Conservation (phyloP, 1,140 invertebrate species). For the Neodiprion lecontei region DNA sequence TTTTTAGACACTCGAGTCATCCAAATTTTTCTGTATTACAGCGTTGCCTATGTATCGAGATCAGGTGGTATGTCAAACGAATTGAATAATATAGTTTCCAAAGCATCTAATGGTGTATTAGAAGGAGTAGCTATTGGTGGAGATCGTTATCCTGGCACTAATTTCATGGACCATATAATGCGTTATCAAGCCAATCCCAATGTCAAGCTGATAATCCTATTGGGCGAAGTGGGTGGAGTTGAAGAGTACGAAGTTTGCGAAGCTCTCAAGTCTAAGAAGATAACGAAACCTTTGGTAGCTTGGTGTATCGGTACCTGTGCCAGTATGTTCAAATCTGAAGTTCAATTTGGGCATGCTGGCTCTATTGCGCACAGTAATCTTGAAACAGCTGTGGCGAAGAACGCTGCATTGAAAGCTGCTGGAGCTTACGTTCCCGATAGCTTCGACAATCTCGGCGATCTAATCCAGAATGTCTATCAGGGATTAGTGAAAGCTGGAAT, state of each 20-base stretch:
- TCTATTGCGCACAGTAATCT: slow-evolving; percentile 94
- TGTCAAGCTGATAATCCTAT: slow-evolving; percentile 93
- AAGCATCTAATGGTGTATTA: slow-evolving; percentile 95
- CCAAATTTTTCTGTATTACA: slow-evolving; percentile 50
- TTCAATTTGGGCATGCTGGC: slow-evolving; percentile 99
- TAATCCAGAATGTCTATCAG: slow-evolving; percentile 80
- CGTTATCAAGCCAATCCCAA: slow-evolving; percentile 80
- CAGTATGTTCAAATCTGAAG: slow-evolving; percentile 94
- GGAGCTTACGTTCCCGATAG: slow-evolving; percentile 92
- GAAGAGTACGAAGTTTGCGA: slow-evolving; percentile 98
- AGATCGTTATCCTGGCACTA: slow-evolving; percentile 97
- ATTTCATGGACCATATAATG: slow-evolving; percentile 97
- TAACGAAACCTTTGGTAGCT: slow-evolving; percentile 95
- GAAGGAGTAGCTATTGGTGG: slow-evolving; percentile 99
- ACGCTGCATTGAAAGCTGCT: slow-evolving; percentile 79
- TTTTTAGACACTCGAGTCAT: neutral
- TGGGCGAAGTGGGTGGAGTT: slow-evolving; percentile 98
- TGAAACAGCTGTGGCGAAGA: slow-evolving; percentile 96
- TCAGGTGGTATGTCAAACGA: slow-evolving; percentile 99
- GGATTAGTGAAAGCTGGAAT: slow-evolving; percentile 81
- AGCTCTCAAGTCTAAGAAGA: slow-evolving; percentile 79
- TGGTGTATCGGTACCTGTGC: slow-evolving; percentile 98
- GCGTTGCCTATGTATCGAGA: slow-evolving; percentile 96
- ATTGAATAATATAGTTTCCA: slow-evolving; percentile 97
- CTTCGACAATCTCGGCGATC: slow-evolving; percentile 89